Conservation (phyloP, 2,113 vertebrate genomes). For the Fulmarus glacialis region DNA sequence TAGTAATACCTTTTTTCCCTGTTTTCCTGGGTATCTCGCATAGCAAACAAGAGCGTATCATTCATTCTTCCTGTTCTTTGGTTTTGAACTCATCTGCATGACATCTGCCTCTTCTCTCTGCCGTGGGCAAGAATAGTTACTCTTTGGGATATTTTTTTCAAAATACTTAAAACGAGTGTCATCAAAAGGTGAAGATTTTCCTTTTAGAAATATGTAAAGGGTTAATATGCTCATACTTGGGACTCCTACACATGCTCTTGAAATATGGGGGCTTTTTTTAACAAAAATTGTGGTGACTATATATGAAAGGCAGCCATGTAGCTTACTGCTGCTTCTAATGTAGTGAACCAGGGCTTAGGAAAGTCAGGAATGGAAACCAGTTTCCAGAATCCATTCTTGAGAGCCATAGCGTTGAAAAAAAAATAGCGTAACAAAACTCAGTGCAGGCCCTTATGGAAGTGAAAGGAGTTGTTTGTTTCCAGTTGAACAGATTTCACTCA, state of each 20-base stretch:
- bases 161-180: neutral
- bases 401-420: neutral
- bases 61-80: neutral
- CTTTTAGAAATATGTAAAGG: neutral
- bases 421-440: neutral
- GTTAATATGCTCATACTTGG: neutral
- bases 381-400: neutral
- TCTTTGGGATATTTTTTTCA: neutral
- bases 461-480: neutral
- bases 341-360: neutral
- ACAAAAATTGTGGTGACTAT: neutral
- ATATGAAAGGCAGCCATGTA: neutral
- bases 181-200: neutral
- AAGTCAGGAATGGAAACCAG: neutral
- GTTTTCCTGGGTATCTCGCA: neutral
- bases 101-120: neutral
- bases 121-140: neutral
- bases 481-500: neutral
- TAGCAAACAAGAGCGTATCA: accelerated
- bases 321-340: neutral
- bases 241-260: neutral
- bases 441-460: too few species aligned
- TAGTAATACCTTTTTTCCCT: neutral
- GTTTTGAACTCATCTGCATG: neutral
- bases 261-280: neutral